Evolutionary conservation across 2,113 vertebrate species (phyloP).

Genomic region (Myodes glareolus): DNA sequence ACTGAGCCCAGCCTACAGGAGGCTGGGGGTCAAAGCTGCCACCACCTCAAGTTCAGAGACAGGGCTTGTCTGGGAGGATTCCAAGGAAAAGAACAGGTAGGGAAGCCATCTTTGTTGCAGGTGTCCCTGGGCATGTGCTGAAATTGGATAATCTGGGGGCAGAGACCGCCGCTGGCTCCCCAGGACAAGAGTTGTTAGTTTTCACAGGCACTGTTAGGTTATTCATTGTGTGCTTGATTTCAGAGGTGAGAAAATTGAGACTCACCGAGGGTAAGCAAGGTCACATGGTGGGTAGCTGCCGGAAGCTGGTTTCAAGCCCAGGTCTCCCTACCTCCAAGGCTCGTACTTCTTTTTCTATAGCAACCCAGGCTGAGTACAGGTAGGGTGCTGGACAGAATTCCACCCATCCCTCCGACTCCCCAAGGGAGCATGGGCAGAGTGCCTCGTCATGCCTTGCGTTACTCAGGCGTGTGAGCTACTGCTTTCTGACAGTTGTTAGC

Average conservation of each 20-base stretch:
- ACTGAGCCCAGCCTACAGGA: too few species aligned
- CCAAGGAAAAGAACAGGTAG: neutral
- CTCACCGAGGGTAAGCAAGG: neutral
- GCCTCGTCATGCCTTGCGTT: fast-evolving
- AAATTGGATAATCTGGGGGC: neutral
- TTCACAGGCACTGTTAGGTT: neutral
- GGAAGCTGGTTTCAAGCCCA: neutral
- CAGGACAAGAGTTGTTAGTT: neutral
- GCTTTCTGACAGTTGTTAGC: neutral
- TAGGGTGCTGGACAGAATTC: neutral
- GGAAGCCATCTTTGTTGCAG: fast-evolving
- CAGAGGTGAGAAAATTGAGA: neutral
- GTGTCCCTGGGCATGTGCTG: fast-evolving
- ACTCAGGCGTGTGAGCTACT: neutral
- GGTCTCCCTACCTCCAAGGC: neutral
- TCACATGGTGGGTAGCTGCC: neutral
- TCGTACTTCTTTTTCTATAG: neutral
- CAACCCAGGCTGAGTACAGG: neutral
- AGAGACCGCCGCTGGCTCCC: neutral
- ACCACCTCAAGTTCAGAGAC: neutral
- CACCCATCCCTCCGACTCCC: neutral
- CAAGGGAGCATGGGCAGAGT: too few species aligned
- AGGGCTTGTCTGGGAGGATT: neutral
- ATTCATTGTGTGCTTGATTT: neutral
- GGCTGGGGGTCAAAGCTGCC: neutral